These are phyloP conservation scores for Orgyia antiqua DNA, from an alignment of 2,888 invertebrate genomes.

Conservation along the genomic window DNA sequence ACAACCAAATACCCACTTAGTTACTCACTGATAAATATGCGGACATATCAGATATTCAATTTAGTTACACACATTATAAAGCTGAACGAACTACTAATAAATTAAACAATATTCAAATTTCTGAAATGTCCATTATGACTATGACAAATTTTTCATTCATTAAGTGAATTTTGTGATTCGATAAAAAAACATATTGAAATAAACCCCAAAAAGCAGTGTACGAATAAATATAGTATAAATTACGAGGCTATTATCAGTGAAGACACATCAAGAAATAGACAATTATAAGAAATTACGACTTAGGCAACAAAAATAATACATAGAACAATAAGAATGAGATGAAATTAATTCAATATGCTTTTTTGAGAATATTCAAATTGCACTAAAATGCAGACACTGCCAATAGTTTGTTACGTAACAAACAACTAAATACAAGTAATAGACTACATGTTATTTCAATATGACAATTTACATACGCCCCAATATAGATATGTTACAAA, in stretches of 20 bases:
- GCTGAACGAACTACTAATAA: conserved; percentile 5
- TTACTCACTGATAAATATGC: conserved; percentile 57
- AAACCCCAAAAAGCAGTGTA: too few species aligned
- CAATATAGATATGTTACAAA: conserved; percentile 67
- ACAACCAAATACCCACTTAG: conserved; percentile 74
- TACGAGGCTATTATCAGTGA: too few species aligned
- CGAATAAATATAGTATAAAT: too few species aligned
- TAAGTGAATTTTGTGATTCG: conserved; percentile 59
- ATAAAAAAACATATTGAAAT: conserved; percentile 75
- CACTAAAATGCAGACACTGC: conserved; percentile 80
- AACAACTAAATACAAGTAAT: conserved; percentile 43
- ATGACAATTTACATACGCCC: conserved; percentile 62
- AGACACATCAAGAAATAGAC: conserved; percentile 4
- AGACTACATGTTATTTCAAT: conserved; percentile 39
- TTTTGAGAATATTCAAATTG: conserved; percentile 53
- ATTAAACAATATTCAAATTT: conserved; percentile 39
- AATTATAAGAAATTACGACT: not conserved
- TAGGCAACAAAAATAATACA: conserved; percentile 7
- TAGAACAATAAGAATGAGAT: conserved; percentile 17
- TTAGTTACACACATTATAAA: conserved; percentile 10
- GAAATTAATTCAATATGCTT: conserved; percentile 73
- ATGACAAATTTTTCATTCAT: conserved; percentile 51
- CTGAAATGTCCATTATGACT: conserved; percentile 50
- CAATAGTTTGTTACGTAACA: conserved; percentile 51
- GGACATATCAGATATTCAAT: conserved; percentile 56